Base-by-base conservation (phyloP, 1,140 invertebrate genomes). In the honey bee (Apis mellifera) region DNA sequence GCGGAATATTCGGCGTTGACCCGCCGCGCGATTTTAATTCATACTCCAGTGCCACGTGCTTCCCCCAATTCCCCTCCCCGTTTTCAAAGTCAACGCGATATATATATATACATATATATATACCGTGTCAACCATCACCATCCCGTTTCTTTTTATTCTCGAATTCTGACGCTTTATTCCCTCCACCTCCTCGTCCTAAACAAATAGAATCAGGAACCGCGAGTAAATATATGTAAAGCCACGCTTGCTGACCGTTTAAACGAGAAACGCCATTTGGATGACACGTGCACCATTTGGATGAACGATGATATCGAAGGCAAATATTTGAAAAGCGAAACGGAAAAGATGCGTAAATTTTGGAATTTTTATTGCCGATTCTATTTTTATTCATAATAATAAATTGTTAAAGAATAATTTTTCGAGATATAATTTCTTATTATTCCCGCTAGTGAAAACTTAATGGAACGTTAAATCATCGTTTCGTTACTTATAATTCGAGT, bases 11-110 rank as follows among this genome's bases (percentile, higher is more conserved):
- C 52, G 74, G 60, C 82, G 86, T 77, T 85, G 82, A 83, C 78
- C 86, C 75, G 52, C 71, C 86, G 83, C 85, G 66, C 72, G 87
- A 88, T 88, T 88, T 88, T 88, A 85, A 88, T 88, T 87, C 79
- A 87, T 85, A 83, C 42, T 50, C 42, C 73, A 15, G 62, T 86
- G 69, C 65, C 86, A 88, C 86, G 86, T 87, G 86, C 83, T 84
- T 62, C 71, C 76, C 60, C 55, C 5, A 74, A 76, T 81, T 65
- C 15, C 84, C 69, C 57, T 55, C 52, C 68, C 68, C 32, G 42
- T 78, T 65, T n/a, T 42, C 60, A 80, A 80, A 83, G 80, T 84
- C 86, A 62, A 84, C 65, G 85, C 42, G 59, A 75, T 86, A 82
- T 74, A n/a, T n/a, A n/a, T n/a, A n/a, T n/a, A n/a, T n/a, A n/a